These are phyloP conservation scores for Malurus alboscapulatus DNA, from an alignment of 2,113 vertebrate genomes.

Conservation along the genomic window DNA sequence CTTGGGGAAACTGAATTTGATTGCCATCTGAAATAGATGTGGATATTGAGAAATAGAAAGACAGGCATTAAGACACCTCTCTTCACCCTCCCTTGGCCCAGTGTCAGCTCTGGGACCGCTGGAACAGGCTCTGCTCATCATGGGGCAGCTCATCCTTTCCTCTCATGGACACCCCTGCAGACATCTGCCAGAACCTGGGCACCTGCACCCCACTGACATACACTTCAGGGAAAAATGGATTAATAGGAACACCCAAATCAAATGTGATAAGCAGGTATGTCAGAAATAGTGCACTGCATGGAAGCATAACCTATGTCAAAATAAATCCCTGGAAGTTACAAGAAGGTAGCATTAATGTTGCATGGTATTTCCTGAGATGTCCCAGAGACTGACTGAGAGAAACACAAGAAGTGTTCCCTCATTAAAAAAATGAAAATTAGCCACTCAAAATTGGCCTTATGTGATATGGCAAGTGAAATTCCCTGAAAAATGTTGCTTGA, in stretches of 20 bases:
- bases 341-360: neutral
- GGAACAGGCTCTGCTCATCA: fast-evolving
- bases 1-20: neutral
- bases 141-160: neutral
- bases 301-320: neutral
- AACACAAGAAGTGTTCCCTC: fast-evolving
- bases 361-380: neutral
- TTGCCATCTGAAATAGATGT: neutral
- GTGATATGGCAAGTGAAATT: neutral
- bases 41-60: neutral
- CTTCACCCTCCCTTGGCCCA: fast-evolving
- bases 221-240: neutral
- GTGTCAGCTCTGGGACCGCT: fast-evolving
- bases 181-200: fast-evolving
- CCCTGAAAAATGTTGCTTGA: neutral
- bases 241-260: neutral
- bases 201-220: neutral
- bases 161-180: neutral
- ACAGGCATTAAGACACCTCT: neutral
- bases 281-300: neutral
- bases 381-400: neutral
- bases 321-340: neutral
- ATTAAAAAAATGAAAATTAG: neutral
- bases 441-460: neutral
- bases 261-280: neutral